Evolutionary conservation across 2,797 vertebrate species (phyloP).

Genomic region (Choloepus didactylus): DNA sequence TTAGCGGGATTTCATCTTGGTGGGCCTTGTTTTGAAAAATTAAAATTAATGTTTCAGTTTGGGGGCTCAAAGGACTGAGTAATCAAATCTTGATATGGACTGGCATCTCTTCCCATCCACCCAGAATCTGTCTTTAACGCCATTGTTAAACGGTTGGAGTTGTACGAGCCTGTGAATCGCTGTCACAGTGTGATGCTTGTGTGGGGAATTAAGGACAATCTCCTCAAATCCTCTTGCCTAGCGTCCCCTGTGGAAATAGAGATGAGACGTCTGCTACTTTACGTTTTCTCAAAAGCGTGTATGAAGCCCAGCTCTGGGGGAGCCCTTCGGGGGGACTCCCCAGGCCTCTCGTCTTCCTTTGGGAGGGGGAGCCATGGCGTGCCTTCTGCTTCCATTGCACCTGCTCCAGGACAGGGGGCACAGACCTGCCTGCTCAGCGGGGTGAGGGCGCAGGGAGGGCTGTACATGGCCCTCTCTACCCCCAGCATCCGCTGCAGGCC

Average conservation of each 20-base stretch:
- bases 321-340: neutral
- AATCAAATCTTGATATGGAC: neutral
- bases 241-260: neutral
- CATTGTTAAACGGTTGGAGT: neutral
- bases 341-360: neutral
- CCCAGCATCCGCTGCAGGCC: neutral
- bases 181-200: fast-evolving
- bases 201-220: neutral
- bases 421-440: neutral
- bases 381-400: neutral
- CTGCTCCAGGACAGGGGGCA: neutral
- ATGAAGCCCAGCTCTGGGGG: neutral
- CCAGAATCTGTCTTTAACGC: neutral
- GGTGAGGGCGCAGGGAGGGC: neutral
- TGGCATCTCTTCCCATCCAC: neutral
- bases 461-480: neutral
- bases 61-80: conserved; percentile 1
- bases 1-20: neutral
- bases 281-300: neutral
- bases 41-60: neutral
- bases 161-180: fast-evolving
- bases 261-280: neutral
- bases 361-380: too few species aligned
- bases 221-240: neutral
- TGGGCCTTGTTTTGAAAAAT: conserved; percentile 56